Base-by-base conservation (phyloP, 1,140 invertebrate species). In the Spodoptera litura region DNA sequence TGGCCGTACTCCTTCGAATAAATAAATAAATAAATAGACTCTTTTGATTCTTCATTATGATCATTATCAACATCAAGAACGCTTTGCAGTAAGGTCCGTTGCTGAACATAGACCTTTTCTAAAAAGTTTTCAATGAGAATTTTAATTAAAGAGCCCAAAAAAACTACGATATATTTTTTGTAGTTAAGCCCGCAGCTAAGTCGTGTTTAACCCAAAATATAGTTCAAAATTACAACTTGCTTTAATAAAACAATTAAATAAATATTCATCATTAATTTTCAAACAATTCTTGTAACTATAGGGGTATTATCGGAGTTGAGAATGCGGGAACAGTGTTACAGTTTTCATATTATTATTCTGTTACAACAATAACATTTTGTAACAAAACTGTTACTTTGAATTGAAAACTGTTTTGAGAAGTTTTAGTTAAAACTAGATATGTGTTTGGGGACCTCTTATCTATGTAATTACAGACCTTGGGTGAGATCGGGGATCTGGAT, bases 271-370 rank as follows among this genome's bases (percentile, higher is more conserved):
- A 53, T 49, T 13, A 15, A 6, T 70, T 31, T 9, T n/a, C 10
- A 52, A 31, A 70, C 49, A 53, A 70, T 52, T 15, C 20, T 15
- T 25, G 27, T 31, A n/a, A 70, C 11, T 52, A 35, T 61, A 12
- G 49, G 49, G 66, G 49, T 27, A 5, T 70, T 70, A 70, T 70
- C 66, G 15, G 12, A 10, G 31, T n/a, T 11, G 13, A 20, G 52
- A 31, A 70, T 70, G 52, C 44, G 44, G 25, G 66, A 27, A 6
- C 49, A 68, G 20, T 70, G 66, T 70, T 70, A 31, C 27, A 70
- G 20, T 70, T 70, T 10, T 13, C 66, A 70, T 52, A 11, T 52
- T n/a, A 27, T 53, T 66, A 66, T 66, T 66, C 38, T 49, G 66
- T 70, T 51, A 53, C 49, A 31, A 31, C 13, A 70, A 70, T 53